Evolutionary conservation across 2,797 vertebrate genomes (phyloP).

Genomic region (Sternarchorhynchus goeldii): DNA sequence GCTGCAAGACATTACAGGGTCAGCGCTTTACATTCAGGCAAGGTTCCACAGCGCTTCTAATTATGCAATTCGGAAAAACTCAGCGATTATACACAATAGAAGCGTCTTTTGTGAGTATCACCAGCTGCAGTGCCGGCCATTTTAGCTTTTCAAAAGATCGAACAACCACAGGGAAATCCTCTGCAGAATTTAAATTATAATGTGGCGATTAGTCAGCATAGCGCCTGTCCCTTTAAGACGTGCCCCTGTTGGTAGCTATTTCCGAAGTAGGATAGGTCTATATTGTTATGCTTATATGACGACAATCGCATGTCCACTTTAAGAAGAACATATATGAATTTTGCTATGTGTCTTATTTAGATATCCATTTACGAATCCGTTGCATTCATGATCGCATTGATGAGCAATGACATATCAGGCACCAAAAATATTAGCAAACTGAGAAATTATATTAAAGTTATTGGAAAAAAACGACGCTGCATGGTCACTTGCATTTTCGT

Average conservation of each 20-base stretch:
- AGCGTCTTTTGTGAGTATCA: conserved; percentile 2
- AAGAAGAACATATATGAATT: too few species aligned
- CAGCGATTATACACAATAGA: conserved; percentile 18
- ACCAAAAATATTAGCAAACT: neutral
- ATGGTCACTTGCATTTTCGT: neutral
- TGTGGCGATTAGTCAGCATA: neutral
- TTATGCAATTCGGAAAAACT: conserved; percentile 1
- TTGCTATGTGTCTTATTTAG: too few species aligned
- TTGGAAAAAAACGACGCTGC: neutral
- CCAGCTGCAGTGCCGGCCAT: neutral
- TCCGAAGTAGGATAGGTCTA: neutral
- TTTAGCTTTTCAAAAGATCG: neutral
- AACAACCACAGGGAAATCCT: neutral
- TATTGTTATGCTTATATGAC: neutral
- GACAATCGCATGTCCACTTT: neutral
- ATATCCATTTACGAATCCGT: too few species aligned
- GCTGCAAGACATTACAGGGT: conserved; percentile 57
- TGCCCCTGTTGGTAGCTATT: neutral
- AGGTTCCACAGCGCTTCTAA: neutral
- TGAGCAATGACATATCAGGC: neutral
- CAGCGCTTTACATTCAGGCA: conserved; percentile 49
- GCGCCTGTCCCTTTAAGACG: conserved; percentile 53
- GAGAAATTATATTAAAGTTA: neutral
- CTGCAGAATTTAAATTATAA: neutral
- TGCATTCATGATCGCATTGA: neutral